Evolutionary conservation across 53 echinoderm and acorn worm species (phyloP).

Genomic region (Temnopleurus reevesii): DNA sequence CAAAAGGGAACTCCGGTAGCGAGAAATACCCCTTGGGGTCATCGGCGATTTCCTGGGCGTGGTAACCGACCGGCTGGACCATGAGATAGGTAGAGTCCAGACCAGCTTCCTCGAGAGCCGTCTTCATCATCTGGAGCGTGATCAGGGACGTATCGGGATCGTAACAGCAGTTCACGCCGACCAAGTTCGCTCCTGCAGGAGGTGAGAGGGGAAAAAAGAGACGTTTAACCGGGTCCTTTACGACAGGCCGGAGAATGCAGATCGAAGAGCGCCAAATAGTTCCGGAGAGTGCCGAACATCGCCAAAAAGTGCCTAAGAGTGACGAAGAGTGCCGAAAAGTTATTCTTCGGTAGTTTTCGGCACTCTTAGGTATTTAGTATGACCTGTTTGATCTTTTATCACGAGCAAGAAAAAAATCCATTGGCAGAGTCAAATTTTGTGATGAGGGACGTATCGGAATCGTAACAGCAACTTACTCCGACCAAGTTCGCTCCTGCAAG

Average conservation of each 20-base stretch:
- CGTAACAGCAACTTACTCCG: constrained; percentile 88
- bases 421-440: too few species aligned
- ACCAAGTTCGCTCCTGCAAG: constrained; percentile 86
- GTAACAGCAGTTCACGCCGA: constrained; percentile 81
- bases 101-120: constrained; percentile 66
- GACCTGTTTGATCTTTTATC: too few species aligned
- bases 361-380: too few species aligned
- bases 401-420: too few species aligned
- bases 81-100: constrained; percentile 56
- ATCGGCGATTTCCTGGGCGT: constrained; percentile 66
- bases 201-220: too few species aligned
- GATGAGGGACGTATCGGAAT: constrained; percentile 72
- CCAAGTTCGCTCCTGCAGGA: constrained; percentile 65
- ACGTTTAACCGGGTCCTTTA: too few species aligned
- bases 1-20: constrained; percentile 69
- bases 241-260: too few species aligned
- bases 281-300: too few species aligned
- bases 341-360: too few species aligned
- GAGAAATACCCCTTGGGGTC: constrained; percentile 48
- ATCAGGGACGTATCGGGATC: constrained; percentile 73
- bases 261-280: too few species aligned
- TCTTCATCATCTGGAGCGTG: constrained; percentile 76
- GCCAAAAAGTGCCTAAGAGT: too few species aligned
- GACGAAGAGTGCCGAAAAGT: too few species aligned
- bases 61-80: constrained; percentile 70